Base-by-base conservation (phyloP, 2,797 vertebrate genomes). In the Thalassophryne amazonica region DNA sequence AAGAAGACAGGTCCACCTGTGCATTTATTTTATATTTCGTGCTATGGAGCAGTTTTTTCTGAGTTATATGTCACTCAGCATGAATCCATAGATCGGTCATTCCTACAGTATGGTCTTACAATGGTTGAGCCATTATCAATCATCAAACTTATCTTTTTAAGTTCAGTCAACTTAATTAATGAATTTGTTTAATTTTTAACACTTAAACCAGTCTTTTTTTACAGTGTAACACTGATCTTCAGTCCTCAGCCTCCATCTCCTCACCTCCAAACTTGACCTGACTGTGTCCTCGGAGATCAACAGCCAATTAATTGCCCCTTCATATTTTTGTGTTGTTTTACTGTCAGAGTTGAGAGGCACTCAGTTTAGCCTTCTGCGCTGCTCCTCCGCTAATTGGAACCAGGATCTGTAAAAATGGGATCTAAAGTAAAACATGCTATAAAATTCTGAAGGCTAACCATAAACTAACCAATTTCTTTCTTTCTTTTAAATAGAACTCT, bases 361-460 rank as follows among this genome's bases (percentile, higher is more conserved):
- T 80, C 61, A 39, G 75, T 80, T 81, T 58, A 70, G 80, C 78
- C 82, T 67, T 36, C 55, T 64, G 67, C 86, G 78, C 84, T 62
- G 71, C 87, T 76, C 65, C 81, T 68, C 65, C 72, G 81, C 87
- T 92, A 92, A 92, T 92, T 92, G 89, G 90, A 92, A 92, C 89
- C 91, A 92, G 91, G 87, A 89, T 88, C 89, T 78, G 86, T 92
- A 89, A 90, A 92, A 91, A 87, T 76, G 83, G 80, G 89, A 89
- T 91, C 89, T 92, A 91, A 90, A 92, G 90, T 92, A 90, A 91
- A 92, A 92, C 91, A 92, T 90, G 89, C 90, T 81, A 87, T 92
- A 92, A 92, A 92, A 91, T 86, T 84, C 85, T 91, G 91, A 91
- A 89, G 90, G 86, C 85, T 85, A 80, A 88, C 88, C 88, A 87